phyloP scores from a whole-genome alignment of 1,140 invertebrate genomes.

The Thaumetopoea pityocampa region DNA sequence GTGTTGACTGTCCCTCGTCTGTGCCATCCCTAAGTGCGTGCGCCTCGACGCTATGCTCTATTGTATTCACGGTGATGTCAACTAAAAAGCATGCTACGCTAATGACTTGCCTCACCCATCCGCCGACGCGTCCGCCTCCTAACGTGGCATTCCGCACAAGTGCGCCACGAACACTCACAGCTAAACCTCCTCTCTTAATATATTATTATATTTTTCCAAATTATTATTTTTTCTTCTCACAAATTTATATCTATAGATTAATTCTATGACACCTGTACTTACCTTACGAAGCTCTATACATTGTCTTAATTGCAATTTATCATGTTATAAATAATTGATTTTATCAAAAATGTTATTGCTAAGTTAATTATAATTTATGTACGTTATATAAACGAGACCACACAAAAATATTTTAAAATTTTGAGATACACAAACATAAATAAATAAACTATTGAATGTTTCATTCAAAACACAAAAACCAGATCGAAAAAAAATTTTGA shows the following conservation, averaged over 20 bases:
- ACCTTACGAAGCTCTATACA: conserved; percentile 74
- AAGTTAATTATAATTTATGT: conserved; percentile 58
- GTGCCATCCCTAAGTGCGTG: neutral
- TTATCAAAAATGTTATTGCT: conserved; percentile 70
- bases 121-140: conserved; percentile 20
- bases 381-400: conserved; percentile 55
- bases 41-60: neutral
- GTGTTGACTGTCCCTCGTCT: neutral
- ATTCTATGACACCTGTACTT: conserved; percentile 67
- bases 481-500: conserved; percentile 62
- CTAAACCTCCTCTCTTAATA: conserved; percentile 64
- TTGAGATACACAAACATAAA: conserved; percentile 46
- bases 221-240: conserved; percentile 41
- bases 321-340: conserved; percentile 72
- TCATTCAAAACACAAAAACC: conserved; percentile 23
- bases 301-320: conserved; percentile 65
- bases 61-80: neutral
- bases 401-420: conserved; percentile 48
- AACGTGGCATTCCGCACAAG: conserved; percentile 63
- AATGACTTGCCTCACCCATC: conserved; percentile 22
- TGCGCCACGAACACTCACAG: conserved; percentile 65
- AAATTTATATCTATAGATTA: conserved; percentile 49
- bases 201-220: conserved; percentile 35
- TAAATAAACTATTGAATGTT: conserved; percentile 32
- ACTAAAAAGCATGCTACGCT: conserved; percentile 38